Evolutionary conservation across 2,797 vertebrate species (phyloP).

Genomic region (Sparus aurata): DNA sequence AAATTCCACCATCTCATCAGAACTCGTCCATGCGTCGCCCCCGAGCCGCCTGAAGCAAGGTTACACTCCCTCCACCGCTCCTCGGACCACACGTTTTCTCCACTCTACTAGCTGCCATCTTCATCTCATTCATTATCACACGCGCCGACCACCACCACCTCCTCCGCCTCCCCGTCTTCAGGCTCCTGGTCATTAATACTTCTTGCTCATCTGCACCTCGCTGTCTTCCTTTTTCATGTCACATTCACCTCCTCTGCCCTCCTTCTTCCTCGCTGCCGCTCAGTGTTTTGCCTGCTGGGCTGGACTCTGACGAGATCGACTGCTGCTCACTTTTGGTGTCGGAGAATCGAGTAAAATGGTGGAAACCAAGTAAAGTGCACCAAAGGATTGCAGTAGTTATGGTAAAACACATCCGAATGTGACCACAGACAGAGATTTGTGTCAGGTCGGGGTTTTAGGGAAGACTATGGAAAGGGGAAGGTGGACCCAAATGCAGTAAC

Average conservation of each 20-base stretch:
- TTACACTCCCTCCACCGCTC: constrained; percentile 37
- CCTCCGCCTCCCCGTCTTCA: constrained; percentile 25
- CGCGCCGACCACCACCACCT: neutral
- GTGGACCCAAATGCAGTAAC: no score
- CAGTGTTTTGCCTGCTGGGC: constrained; percentile 38
- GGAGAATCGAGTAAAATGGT: constrained; percentile 2
- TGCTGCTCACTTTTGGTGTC: constrained; percentile 40
- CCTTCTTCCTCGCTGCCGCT: constrained; percentile 9
- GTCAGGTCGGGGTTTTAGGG: no score
- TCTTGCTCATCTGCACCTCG: constrained; percentile 17
- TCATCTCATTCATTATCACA: constrained; percentile 14
- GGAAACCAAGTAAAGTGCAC: constrained; percentile 1
- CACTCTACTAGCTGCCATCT: neutral
- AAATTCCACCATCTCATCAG: constrained; percentile 59
- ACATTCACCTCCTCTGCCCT: constrained; percentile 32
- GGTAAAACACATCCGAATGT: neutral
- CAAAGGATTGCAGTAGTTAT: neutral
- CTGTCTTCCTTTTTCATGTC: constrained; percentile 29
- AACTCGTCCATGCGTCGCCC: constrained; percentile 32
- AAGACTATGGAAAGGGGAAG: no score
- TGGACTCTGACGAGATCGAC: constrained; percentile 24
- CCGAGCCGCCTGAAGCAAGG: constrained; percentile 52
- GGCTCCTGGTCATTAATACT: constrained; percentile 28
- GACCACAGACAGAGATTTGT: neutral
- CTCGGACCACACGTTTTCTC: constrained; percentile 16